Percentiles rank a stretch among this genome's conserved stretches.
These are phyloP conservation scores for Hycleus cichorii DNA, from an alignment of 1,140 invertebrate species.

Conservation along the genomic window DNA sequence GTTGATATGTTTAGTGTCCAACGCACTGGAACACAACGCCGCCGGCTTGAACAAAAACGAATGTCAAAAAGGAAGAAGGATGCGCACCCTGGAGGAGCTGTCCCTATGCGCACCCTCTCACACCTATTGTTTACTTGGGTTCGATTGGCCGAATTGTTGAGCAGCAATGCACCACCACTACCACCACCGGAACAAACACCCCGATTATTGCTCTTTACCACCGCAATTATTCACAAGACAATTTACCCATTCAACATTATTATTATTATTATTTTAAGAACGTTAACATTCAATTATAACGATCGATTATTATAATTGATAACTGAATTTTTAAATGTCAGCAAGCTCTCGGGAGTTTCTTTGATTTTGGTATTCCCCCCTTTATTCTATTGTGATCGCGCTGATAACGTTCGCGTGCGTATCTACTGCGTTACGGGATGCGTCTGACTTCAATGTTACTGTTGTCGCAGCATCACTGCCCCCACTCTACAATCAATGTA, in stretches of 20 bases:
- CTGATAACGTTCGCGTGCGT: constrained; percentile 28
- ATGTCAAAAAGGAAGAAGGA: constrained; percentile 19
- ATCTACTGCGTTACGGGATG: constrained; percentile 37
- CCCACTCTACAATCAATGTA: constrained; percentile 14
- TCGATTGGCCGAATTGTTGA: constrained; percentile 29
- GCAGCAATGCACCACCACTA: constrained; percentile 20
- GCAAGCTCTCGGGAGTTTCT: too few species aligned
- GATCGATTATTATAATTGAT: too few species aligned
- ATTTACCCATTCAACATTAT: too few species aligned
- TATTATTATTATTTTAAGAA: too few species aligned
- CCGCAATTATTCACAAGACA: too few species aligned
- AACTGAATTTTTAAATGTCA: too few species aligned
- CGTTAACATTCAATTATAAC: too few species aligned
- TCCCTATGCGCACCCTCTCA: constrained; percentile 31
- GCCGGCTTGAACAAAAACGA: too few species aligned
- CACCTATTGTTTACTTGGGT: constrained; percentile 34
- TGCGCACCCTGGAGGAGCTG: constrained; percentile 25
- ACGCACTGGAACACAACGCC: constrained; percentile 27
- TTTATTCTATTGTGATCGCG: neutral
- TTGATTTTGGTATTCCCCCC: neutral
- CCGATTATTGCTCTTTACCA: too few species aligned
- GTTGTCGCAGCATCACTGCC: constrained; percentile 23
- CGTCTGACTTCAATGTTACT: constrained; percentile 26
- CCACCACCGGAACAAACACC: constrained; percentile 11
- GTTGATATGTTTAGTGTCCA: constrained; percentile 19